Percentiles rank a stretch among this genome's conserved stretches.
phyloP scores from a whole-genome alignment of 2,113 vertebrate species.

The Shinisaurus crocodilurus region DNA sequence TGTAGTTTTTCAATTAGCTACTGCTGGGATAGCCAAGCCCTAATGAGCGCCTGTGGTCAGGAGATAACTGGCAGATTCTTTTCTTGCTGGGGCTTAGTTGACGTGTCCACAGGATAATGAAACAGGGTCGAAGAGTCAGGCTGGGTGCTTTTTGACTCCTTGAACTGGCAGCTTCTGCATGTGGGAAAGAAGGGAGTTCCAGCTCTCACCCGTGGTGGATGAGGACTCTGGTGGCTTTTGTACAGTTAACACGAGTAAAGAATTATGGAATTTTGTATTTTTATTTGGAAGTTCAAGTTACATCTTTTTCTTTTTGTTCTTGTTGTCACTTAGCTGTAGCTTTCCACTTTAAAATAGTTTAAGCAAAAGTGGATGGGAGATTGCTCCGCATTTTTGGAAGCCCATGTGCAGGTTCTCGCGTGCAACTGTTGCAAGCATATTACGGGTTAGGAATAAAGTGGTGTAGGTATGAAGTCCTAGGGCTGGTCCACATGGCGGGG shows the following conservation, averaged over 20 bases:
- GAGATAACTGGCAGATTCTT: slow-evolving; percentile 32
- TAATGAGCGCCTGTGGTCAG: slow-evolving; percentile 31
- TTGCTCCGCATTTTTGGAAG: neutral
- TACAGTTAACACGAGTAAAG: too few relatives aligned
- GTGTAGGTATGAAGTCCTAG: too few relatives aligned
- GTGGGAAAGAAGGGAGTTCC: neutral
- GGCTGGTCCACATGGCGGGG: neutral
- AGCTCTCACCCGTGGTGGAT: neutral
- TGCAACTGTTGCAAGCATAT: too few relatives aligned
- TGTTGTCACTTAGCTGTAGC: neutral
- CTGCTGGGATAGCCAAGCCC: slow-evolving; percentile 32
- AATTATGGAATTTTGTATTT: neutral
- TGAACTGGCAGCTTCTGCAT: neutral
- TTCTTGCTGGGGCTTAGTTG: neutral
- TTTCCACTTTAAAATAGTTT: neutral
- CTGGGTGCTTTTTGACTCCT: neutral
- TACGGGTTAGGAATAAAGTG: neutral
- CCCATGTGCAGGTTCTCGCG: neutral
- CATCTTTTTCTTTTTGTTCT: neutral
- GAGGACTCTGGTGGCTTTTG: neutral
- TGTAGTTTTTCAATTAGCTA: rapidly evolving
- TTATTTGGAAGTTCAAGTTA: neutral
- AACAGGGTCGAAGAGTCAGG: neutral
- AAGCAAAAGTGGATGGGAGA: neutral
- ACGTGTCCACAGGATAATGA: neutral